Conservation (phyloP, 1,140 invertebrate genomes). For the Drosophila ambigua region DNA sequence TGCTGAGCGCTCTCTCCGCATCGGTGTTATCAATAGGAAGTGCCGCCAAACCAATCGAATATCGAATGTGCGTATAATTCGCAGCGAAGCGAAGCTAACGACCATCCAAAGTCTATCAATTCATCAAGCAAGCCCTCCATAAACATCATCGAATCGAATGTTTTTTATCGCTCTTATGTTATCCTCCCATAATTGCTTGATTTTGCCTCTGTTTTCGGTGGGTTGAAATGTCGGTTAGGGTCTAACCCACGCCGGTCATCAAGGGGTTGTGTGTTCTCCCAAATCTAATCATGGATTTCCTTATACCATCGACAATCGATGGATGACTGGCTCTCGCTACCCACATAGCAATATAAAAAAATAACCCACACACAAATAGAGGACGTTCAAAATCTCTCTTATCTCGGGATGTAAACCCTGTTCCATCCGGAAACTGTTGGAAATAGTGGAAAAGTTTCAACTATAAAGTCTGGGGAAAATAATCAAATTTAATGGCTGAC, state of each 20-base stretch:
- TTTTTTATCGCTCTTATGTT: conserved; percentile 13
- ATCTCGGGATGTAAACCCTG: neutral
- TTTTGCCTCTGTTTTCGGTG: neutral
- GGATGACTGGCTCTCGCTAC: neutral
- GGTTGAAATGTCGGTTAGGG: neutral
- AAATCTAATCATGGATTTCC: conserved; percentile 32
- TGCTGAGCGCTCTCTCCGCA: neutral
- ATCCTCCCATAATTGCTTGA: conserved; percentile 8
- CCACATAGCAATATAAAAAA: conserved; percentile 28
- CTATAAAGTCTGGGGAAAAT: conserved; percentile 3
- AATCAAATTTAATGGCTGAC: neutral
- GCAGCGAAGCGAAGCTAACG: neutral
- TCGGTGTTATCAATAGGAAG: conserved; percentile 25
- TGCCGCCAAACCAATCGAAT: conserved; percentile 27
- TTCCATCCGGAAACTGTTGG: conserved; percentile 2
- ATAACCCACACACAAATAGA: no score
- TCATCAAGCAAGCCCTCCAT: conserved; percentile 3
- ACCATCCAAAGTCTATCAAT: conserved; percentile 4
- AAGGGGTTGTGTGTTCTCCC: conserved; percentile 2
- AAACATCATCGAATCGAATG: neutral
- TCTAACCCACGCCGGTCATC: no score
- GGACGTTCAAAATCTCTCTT: conserved; percentile 11
- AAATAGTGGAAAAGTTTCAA: conserved; percentile 35
- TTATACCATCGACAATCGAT: no score
- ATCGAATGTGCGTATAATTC: conserved; percentile 14